Conservation (phyloP, 2,797 vertebrate species). For the Dendrocincla fuliginosa region DNA sequence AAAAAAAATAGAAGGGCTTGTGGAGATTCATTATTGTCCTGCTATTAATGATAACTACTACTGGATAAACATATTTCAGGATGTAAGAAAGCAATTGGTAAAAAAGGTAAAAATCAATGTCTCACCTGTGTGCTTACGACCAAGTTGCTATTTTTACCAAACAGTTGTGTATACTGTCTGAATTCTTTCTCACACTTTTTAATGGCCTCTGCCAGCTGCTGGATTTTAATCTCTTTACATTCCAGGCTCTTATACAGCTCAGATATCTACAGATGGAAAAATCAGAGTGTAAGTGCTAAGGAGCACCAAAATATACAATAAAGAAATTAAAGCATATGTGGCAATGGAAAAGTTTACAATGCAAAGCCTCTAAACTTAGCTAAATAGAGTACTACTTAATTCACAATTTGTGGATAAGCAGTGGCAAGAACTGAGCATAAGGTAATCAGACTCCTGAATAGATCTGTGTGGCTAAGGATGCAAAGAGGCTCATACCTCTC, state of each 20-base stretch:
- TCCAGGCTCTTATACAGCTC: slow-evolving; percentile 82
- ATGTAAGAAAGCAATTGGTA: neutral
- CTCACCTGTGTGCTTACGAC: slow-evolving; percentile 83
- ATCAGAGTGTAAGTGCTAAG: neutral
- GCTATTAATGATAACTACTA: neutral
- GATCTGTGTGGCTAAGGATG: neutral
- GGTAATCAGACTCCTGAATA: neutral
- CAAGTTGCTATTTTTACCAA: slow-evolving; percentile 77
- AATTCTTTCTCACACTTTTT: slow-evolving; percentile 83
- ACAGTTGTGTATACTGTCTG: slow-evolving; percentile 77
- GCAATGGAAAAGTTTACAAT: neutral
- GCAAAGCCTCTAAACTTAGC: neutral
- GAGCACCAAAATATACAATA: neutral
- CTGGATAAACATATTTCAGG: neutral
- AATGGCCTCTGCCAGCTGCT: slow-evolving; percentile 79
- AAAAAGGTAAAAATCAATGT: neutral
- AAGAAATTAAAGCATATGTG: neutral
- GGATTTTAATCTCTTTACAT: slow-evolving; percentile 83
- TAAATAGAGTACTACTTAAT: neutral
- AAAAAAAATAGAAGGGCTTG: neutral
- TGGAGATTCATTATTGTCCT: neutral
- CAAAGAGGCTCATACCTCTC: neutral
- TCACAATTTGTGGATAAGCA: neutral
- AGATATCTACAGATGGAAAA: slow-evolving; percentile 78
- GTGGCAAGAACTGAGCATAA: neutral